Evolutionary conservation across 1,140 invertebrate species (phyloP), one percentile per base, ranked within the genome.

Genomic region (Plodia interpunctella): DNA sequence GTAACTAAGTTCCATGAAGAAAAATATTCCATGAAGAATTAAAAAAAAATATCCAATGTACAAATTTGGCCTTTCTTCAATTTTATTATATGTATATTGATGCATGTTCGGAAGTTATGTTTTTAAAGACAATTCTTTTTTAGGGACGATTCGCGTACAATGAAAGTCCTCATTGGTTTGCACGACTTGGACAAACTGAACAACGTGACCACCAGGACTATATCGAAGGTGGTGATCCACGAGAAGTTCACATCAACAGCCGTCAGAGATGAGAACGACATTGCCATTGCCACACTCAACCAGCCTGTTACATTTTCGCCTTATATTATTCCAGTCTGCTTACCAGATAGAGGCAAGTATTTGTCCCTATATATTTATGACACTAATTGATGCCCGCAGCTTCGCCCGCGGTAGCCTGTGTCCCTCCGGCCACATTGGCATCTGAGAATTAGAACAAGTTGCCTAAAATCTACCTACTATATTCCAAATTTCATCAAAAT

Each of bases 251-350:
- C 78, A 3, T 90, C 90, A 0, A 87, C 89, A 54, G 72, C 76
- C 1, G 70, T 91, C 0, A 73, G 91, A 52, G 91, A 92, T 59
- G 88, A 83, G 52, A 92, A 93, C 62, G 93, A 94, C 67, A 92
- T 94, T 35, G 92, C 92, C 0, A 73, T 94, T 6, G 84, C 90
- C 0, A 92, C 89, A 56, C 73, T 93, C 2, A 76, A 90, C 53
- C 55, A 83, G 28, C 83, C 89, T 8, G 81, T 91, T 0, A n/a
- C 57, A 21, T 91, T 88, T 50, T 73, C 63, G 50, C 71, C 81
- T 0, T 81, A 71, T 1, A 83, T 93, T 21, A 65, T 78, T 25
- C 92, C 93, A 0, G 83, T 91, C 51, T 94, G 93, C 61, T 73
- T 94, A 20, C 92, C 92, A 6, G 55, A 60, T 32, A 76, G 83